Evolutionary conservation across 2,113 vertebrate species (phyloP).

Genomic region (Rhizomys pruinosus): DNA sequence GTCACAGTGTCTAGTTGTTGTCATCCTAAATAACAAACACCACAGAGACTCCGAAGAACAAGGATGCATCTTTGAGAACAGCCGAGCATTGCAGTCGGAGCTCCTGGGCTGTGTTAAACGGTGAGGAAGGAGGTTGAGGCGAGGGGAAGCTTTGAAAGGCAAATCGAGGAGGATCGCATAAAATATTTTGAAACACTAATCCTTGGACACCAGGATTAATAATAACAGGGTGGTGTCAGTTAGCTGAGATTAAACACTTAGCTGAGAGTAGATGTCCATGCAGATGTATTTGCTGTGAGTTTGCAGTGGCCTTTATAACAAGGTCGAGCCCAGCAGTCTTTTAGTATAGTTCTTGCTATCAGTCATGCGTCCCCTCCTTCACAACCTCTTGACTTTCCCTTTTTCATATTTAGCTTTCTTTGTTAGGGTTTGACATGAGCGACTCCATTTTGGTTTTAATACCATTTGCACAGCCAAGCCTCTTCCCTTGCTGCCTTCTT

Average conservation of each 20-base stretch:
- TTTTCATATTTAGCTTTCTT: background rate
- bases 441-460: background rate
- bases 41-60: background rate
- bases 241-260: too few relatives aligned
- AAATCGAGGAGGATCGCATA: background rate
- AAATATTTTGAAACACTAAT: background rate
- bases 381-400: background rate
- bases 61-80: background rate
- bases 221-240: background rate
- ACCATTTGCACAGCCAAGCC: background rate
- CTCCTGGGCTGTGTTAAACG: background rate
- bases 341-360: background rate
- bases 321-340: background rate
- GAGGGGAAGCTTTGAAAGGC: background rate
- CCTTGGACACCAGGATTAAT: background rate
- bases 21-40: background rate
- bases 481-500: background rate
- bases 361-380: background rate
- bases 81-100: too few relatives aligned
- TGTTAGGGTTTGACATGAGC: background rate
- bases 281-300: background rate
- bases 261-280: background rate
- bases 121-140: background rate
- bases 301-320: background rate
- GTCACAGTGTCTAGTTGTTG: slow-evolving; percentile 1